Base-by-base conservation (phyloP, 2,888 invertebrate genomes). In the Andrena praecox region DNA sequence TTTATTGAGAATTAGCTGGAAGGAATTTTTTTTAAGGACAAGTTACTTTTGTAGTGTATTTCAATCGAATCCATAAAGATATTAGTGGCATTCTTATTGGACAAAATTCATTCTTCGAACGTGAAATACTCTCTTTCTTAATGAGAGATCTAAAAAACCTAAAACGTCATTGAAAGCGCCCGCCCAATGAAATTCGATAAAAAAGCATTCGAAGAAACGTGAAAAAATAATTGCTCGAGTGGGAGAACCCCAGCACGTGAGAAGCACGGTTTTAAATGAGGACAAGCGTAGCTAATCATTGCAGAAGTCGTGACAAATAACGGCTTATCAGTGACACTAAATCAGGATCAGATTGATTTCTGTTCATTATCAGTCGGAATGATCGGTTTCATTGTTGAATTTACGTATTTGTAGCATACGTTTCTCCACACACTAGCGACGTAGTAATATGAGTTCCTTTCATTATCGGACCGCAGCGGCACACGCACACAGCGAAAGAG, bases 281-380 rank as follows among this genome's bases (percentile, higher is more conserved):
- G 64, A 33, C 66, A 66, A 56, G 24, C 81, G 50, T 33, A 50
- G 31, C 42, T 50, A 59, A 80, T 80, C 73, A 73, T 52, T 33
- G 73, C 63, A 63, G 27, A 56, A 56, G 20, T 31, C 33, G 29
- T 12, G 52, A 68, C 10, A 81, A 81, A 80, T 66, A 74, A 80
- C 69, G 3, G 6, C 33, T 81, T 70, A 69, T 80, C 74, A 33
- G 8, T 1, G 56, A 80, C 20, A 35, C 29, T 48, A 16, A 20
- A 59, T 52, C 27, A 5, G 2, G 35, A 80, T 69, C 63, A 16
- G 59, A 73, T 73, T 48, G 59, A n/a, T 20, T 50, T 69, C 12
- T 42, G 1, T 20, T 29, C 16, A 24, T 29, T 35, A 69, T 73
- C 59, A 29, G 0, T 5, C 29, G 3, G 12, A 68, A 62, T n/a